These are phyloP conservation scores for Monopterus albus DNA, from an alignment of 2,113 vertebrate species.

Conservation along the genomic window DNA sequence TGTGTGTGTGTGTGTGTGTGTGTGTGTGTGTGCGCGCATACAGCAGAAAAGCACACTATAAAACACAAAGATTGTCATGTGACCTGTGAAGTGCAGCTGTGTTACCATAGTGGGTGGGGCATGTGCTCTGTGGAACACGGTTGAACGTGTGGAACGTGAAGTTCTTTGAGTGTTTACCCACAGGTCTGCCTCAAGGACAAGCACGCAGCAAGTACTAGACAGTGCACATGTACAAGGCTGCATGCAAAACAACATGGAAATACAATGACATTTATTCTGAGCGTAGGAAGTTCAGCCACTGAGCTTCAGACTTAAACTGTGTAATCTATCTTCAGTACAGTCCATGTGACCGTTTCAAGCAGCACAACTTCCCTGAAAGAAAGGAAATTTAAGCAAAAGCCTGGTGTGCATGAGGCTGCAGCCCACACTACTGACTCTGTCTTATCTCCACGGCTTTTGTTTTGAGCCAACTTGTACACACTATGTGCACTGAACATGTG, in stretches of 20 bases:
- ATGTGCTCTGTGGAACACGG: neutral
- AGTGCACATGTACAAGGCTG: neutral
- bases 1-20: neutral
- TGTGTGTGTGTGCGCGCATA: neutral
- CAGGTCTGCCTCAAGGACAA: constrained; percentile 13
- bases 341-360: no score
- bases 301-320: no score
- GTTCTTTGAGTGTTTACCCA: constrained; percentile 8
- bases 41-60: constrained; percentile 1
- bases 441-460: no score
- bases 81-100: neutral
- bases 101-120: neutral
- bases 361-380: no score
- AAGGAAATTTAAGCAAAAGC: no score
- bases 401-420: no score
- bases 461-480: no score
- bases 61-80: constrained; percentile 18
- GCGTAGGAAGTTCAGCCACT: neutral
- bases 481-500: no score
- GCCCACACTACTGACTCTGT: no score
- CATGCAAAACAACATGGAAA: neutral
- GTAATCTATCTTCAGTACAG: no score
- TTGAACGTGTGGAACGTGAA: neutral
- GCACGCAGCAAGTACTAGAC: neutral
- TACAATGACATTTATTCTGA: neutral